A percentile compares a stretch with the other conserved stretches of the same genome.
Conservation (phyloP, 2,888 invertebrate genomes). For the Alentia gelatinosa region DNA sequence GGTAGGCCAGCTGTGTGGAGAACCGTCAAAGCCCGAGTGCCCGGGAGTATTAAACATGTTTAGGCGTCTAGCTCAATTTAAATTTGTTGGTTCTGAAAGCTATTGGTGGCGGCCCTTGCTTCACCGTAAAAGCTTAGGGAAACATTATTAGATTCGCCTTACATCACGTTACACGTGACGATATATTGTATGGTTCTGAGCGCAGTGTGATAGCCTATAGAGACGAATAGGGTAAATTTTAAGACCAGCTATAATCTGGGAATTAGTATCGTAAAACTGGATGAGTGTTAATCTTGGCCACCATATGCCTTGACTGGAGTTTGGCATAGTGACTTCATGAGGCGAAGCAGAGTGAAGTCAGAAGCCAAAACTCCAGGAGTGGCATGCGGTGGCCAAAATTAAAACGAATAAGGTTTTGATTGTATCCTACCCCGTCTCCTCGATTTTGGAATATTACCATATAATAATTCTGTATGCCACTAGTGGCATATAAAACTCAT, state of each 20-base stretch:
- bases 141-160: background rate
- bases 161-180: background rate
- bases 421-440: too few species aligned
- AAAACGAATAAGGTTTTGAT: too few species aligned
- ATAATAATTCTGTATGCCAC: too few species aligned
- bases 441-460: too few species aligned
- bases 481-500: too few species aligned
- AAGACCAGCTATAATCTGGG: background rate
- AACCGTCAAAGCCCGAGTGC: background rate
- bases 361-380: too few species aligned
- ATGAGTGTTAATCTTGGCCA: background rate
- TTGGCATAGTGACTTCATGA: too few species aligned
- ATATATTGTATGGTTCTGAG: background rate
- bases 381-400: too few species aligned
- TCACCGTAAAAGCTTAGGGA: background rate
- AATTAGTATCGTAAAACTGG: background rate
- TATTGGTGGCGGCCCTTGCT: background rate
- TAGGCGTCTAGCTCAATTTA: background rate
- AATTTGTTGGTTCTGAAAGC: constrained; percentile 1
- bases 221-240: background rate
- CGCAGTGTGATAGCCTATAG: background rate
- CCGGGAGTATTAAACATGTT: background rate
- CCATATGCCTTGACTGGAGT: too few species aligned
- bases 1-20: background rate
- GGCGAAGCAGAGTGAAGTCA: too few species aligned